Evolutionary conservation across 2,113 vertebrate species (phyloP).

Genomic region (Erinaceus europaeus): DNA sequence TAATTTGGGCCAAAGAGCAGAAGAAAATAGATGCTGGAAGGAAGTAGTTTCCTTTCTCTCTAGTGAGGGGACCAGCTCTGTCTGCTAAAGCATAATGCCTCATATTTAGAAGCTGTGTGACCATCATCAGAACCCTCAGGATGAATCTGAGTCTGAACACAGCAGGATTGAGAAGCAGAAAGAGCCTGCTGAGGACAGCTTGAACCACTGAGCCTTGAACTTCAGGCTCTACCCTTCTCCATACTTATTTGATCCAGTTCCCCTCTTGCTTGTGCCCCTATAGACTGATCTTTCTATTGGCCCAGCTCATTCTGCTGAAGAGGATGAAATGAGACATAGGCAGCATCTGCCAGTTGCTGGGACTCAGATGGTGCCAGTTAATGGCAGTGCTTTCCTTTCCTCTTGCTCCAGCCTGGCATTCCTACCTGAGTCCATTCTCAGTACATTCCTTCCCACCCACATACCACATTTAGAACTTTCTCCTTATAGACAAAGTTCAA

Average conservation of each 20-base stretch:
- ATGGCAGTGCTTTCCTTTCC: background rate
- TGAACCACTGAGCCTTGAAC: background rate
- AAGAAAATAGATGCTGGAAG: background rate
- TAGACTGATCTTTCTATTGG: background rate
- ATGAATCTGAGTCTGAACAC: background rate
- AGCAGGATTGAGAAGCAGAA: background rate
- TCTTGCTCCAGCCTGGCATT: background rate
- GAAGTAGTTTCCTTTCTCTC: background rate
- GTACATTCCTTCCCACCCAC: background rate
- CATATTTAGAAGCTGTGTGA: background rate
- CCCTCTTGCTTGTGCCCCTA: background rate
- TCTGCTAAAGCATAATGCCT: too few relatives aligned
- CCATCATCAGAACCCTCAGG: background rate
- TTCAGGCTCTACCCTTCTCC: background rate
- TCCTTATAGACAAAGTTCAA: background rate
- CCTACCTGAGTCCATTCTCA: background rate
- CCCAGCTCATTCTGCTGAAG: background rate
- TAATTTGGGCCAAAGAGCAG: background rate
- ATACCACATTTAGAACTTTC: background rate
- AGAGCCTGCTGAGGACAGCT: background rate
- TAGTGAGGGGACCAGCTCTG: background rate
- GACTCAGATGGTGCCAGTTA: fast-evolving
- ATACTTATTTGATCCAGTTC: background rate
- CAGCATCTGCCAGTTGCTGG: background rate
- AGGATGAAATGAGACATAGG: background rate